Evolutionary conservation across 2,113 vertebrate species (phyloP).

Genomic region (Colossoma macropomum): DNA sequence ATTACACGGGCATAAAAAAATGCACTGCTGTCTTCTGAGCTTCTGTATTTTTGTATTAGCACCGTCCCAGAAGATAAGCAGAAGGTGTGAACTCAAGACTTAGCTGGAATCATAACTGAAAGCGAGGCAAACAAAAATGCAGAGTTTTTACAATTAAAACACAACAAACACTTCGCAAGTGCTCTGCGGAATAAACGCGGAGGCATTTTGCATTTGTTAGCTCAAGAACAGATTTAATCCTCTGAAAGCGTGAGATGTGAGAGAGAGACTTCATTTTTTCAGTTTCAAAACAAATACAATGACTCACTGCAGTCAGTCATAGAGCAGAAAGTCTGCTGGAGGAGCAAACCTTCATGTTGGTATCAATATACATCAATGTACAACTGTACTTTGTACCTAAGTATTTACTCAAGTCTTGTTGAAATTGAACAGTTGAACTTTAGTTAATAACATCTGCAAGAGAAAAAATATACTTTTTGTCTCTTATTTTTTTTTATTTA

Average conservation of each 20-base stretch:
- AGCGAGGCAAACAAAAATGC: neutral
- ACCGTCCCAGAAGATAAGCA: neutral
- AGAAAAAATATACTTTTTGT: no score
- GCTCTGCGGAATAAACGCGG: neutral
- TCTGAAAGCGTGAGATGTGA: neutral
- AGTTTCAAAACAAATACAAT: neutral
- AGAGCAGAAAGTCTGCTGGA: constrained; percentile 60
- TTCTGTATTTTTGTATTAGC: neutral
- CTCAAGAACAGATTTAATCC: constrained; percentile 6
- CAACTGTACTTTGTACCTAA: constrained; percentile 37
- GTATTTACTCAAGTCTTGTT: constrained; percentile 54
- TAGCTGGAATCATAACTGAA: neutral
- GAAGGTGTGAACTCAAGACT: neutral
- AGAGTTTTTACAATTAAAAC: neutral
- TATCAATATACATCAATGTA: constrained; percentile 53
- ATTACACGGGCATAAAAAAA: neutral
- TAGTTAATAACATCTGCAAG: no score
- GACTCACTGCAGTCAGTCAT: constrained; percentile 61
- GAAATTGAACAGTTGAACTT: no score
- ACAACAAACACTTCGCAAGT: neutral
- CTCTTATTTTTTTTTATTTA: no score
- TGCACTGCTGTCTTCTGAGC: neutral
- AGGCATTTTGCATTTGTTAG: neutral
- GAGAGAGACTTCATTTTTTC: neutral
- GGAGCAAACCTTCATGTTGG: constrained; percentile 66